Evolutionary conservation across 2,888 invertebrate species (phyloP).

Genomic region (Apamea monoglypha): DNA sequence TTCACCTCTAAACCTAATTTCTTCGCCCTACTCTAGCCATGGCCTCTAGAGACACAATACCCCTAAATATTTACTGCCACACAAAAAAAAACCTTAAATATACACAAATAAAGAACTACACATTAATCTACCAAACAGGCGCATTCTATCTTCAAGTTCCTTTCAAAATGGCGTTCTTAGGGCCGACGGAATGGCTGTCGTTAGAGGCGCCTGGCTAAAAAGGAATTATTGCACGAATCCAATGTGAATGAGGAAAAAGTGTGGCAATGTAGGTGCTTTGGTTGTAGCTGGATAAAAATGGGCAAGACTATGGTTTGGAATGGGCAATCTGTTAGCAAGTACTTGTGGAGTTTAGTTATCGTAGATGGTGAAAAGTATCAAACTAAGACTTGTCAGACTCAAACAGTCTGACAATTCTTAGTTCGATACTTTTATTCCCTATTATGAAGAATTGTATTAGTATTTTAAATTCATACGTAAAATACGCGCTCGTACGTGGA

Average conservation of each 20-base stretch:
- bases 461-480: background rate
- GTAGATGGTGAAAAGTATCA: too few species aligned
- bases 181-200: conserved; percentile 52
- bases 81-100: conserved; percentile 7
- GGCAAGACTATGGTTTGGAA: conserved; percentile 30
- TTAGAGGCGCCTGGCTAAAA: conserved; percentile 62
- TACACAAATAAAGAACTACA: conserved; percentile 28
- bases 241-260: conserved; percentile 61
- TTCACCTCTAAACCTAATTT: background rate
- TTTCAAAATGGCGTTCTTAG: conserved; percentile 47
- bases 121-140: conserved; percentile 48
- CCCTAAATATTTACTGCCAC: background rate
- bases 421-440: background rate
- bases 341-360: background rate
- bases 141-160: conserved; percentile 43
- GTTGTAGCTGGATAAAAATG: conserved; percentile 42
- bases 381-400: too few species aligned
- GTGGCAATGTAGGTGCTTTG: conserved; percentile 25
- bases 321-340: conserved; percentile 22
- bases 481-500: too few species aligned
- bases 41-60: background rate
- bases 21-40: too few species aligned
- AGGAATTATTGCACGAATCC: conserved; percentile 62
- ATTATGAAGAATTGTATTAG: background rate
- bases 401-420: background rate